Conservation (phyloP, 1,140 invertebrate species). For the Eumaeus atala region DNA sequence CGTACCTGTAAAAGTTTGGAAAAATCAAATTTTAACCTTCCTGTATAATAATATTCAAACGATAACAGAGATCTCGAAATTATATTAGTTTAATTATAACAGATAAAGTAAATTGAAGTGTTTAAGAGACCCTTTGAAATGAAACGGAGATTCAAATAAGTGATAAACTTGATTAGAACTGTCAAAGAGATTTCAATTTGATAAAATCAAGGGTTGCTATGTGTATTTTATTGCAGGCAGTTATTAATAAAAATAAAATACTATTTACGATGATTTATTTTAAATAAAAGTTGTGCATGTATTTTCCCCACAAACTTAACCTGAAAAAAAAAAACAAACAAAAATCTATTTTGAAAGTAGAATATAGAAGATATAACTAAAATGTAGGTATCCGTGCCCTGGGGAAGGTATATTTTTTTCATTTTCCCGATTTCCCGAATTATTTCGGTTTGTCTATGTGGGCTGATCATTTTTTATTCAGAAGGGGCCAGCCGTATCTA, state of each 20-base stretch:
- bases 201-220: constrained; percentile 63
- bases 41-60: background rate
- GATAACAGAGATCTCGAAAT: constrained; percentile 1
- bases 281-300: too few species aligned
- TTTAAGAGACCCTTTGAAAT: constrained; percentile 55
- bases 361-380: too few species aligned
- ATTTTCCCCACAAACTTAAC: too few species aligned
- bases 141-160: constrained; percentile 61
- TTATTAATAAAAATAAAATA: background rate
- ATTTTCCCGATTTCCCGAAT: background rate
- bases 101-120: constrained; percentile 43
- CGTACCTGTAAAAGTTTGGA: too few species aligned
- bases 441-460: background rate
- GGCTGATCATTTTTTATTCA: constrained; percentile 9
- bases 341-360: too few species aligned
- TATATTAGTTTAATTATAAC: constrained; percentile 33
- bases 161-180: constrained; percentile 69
- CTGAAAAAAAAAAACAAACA: too few species aligned
- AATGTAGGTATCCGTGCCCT: too few species aligned
- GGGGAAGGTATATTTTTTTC: too few species aligned
- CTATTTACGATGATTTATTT: too few species aligned
- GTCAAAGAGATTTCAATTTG: constrained; percentile 71
- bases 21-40: background rate
- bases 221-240: background rate
- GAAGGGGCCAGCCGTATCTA: background rate